Conservation (phyloP, 35 echinoderm and acorn worm genomes). For the Stichopus chloronotus region DNA sequence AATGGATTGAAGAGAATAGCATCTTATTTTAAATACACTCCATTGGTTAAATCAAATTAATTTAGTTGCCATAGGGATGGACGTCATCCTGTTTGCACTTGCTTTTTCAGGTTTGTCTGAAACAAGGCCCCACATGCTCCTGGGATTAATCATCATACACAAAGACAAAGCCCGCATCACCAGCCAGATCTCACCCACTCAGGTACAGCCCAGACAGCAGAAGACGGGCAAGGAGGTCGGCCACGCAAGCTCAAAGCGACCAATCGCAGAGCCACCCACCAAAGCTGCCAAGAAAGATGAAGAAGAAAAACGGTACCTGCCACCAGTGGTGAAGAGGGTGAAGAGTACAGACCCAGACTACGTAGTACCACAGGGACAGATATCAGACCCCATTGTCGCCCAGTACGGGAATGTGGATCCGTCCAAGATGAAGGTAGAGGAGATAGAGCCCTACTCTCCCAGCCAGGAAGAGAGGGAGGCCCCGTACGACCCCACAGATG, state of each 20-base stretch:
- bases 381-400: constrained; percentile 82
- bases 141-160: constrained; percentile 84
- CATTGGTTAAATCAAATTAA: too few species aligned
- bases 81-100: background rate
- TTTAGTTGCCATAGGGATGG: too few species aligned
- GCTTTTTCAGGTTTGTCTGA: constrained; percentile 71
- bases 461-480: constrained; percentile 81
- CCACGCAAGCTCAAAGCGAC: constrained; percentile 19
- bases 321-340: constrained; percentile 43
- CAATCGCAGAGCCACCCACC: background rate
- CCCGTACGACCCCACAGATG: constrained; percentile 93
- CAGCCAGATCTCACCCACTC: constrained; percentile 55
- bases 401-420: constrained; percentile 93
- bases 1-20: too few species aligned
- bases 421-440: constrained; percentile 57
- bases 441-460: constrained; percentile 84
- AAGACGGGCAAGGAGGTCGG: background rate
- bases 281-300: background rate
- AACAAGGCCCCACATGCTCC: constrained; percentile 81
- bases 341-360: constrained; percentile 28
- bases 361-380: constrained; percentile 57
- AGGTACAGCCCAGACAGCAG: constrained; percentile 44
- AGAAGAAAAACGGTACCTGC: constrained; percentile 15
- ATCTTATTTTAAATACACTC: too few species aligned
- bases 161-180: constrained; percentile 65